phyloP scores from a whole-genome alignment of 2,797 vertebrate species.

The Triplophysa yarkandensis region DNA sequence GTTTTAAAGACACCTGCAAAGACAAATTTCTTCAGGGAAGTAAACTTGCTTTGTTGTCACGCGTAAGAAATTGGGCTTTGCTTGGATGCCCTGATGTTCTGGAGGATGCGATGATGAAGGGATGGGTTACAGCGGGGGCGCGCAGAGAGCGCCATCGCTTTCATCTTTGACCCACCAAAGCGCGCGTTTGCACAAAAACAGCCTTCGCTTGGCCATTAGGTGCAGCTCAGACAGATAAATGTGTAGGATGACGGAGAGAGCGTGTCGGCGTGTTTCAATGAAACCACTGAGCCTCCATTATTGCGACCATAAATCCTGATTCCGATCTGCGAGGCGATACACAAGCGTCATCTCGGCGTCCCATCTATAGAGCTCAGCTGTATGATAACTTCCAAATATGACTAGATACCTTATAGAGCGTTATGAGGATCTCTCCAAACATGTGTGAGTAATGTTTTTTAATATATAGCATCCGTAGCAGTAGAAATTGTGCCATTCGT shows the following conservation, averaged over 20 bases:
- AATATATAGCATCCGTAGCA: conserved; percentile 35
- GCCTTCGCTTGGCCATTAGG: conserved; percentile 35
- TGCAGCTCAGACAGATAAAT: conserved; percentile 42
- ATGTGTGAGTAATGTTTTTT: conserved; percentile 46
- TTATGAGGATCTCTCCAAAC: conserved; percentile 29
- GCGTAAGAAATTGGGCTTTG: conserved; percentile 24
- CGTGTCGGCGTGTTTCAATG: conserved; percentile 43
- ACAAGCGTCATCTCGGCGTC: neutral
- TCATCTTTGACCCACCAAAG: conserved; percentile 32
- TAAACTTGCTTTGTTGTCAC: conserved; percentile 20
- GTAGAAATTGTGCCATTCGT: conserved; percentile 30
- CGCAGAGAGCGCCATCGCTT: conserved; percentile 14
- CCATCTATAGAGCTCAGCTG: conserved; percentile 40
- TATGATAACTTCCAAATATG: conserved; percentile 36
- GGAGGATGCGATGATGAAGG: conserved; percentile 21
- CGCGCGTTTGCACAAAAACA: conserved; percentile 40
- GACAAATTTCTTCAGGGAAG: conserved; percentile 21
- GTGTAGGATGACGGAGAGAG: conserved; percentile 47
- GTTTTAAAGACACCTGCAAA: conserved; percentile 25
- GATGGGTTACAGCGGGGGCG: conserved; percentile 21
- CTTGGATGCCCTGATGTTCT: conserved; percentile 4
- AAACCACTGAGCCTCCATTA: conserved; percentile 48
- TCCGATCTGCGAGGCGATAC: conserved; percentile 9
- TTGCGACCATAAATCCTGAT: conserved; percentile 56
- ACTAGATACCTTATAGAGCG: conserved; percentile 22